Base-by-base conservation (phyloP, 2,113 vertebrate species). In the Zosterops borbonicus region DNA sequence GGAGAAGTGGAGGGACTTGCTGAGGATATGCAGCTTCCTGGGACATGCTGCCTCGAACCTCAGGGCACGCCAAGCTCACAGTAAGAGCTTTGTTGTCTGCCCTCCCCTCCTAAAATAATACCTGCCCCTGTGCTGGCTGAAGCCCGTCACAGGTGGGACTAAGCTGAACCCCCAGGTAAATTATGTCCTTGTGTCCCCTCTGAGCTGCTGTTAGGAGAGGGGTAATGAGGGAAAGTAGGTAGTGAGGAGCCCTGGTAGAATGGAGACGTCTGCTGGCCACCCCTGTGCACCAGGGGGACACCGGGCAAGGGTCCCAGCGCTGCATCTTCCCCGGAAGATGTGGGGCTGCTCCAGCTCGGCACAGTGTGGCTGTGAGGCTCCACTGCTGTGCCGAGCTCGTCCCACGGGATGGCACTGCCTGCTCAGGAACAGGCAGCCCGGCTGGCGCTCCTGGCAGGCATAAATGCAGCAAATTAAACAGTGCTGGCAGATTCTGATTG, bases 361-460 rank as follows among this genome's bases (percentile, higher is more conserved):
- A 41, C 17, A 5, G 46, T 7, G 60, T 16, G 2, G 64, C n/a
- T 65, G 9, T 8, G 60, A 59, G 78, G 11, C 46, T 63, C 12
- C 0, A 63, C 78, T 97, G 95, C 90, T 95, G 86, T 92, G 84
- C 84, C 3, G 22, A 29, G 70, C 59, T 93, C 14, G 9, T 91
- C 83, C 96, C 98, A 94, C 96, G 75, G 60, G 97, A 96, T 96
- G 97, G 98, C 93, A 91, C 92, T 97, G 96, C 87, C 95, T 92
- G 94, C 95, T 89, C 95, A 96, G 75, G 60, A 95, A 96, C 79
- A 14, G 58, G 83, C 67, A 65, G 91, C 44, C 65, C 5, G 47
- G 46, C 65, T 11, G 9, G 60, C 1, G 39, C 76, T 93, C 56
- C 86, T 86, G 89, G 85, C 93, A 91, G 76, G 89, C 79, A 83